Base-by-base conservation (phyloP, 2,113 vertebrate genomes). In the Nematolebias whitei region DNA sequence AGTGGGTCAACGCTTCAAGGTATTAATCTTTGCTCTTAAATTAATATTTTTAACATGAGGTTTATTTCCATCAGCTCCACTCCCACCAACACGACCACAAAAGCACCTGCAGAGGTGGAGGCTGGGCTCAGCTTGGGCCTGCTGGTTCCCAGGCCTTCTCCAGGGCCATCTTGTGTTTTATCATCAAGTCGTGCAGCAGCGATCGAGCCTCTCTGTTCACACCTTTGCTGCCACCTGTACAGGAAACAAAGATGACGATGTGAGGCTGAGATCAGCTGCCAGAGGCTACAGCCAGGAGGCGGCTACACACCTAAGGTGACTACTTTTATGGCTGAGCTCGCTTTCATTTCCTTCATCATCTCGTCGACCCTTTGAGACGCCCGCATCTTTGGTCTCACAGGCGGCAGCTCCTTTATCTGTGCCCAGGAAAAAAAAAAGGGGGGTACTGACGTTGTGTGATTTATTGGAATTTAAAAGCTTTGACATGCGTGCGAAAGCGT, bases 301-400 rank as follows among this genome's bases (percentile, higher is more conserved):
- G 60, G 15, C 15, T 32, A 9, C 85, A 0, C 90, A 96, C 95
- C 92, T 76, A 95, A 59, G 0, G 93, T 81, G 1, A 90, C 71
- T 67, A 91, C 84, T 13, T 66, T 89, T 32, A 93, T 54, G 2
- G 91, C 84, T 14, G 53, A 82, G 13, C 83, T 84, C n/a, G 82
- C 82, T 44, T 88, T 92, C 71, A 95, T 91, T 75, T 88, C 73
- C 56, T 48, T 35, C 5, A 95, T 80, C 78, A 94, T 64, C 57
- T 92, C 89, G 19, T 93, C 89, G 43, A 94, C 76, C 26, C 86
- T 65, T 49, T 94, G 87, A 14, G 54, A 64, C 40, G 77, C 91
- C 0, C 70, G 83, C 80, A 90, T 90, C 3, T 3, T 26, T 14
- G 81, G 55, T 2, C 76, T 71, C 13, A 81, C 35, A 15, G 76